Evolutionary conservation across 2,797 vertebrate species (phyloP), one percentile per base, ranked within the genome.

Genomic region (Anableps anableps): DNA sequence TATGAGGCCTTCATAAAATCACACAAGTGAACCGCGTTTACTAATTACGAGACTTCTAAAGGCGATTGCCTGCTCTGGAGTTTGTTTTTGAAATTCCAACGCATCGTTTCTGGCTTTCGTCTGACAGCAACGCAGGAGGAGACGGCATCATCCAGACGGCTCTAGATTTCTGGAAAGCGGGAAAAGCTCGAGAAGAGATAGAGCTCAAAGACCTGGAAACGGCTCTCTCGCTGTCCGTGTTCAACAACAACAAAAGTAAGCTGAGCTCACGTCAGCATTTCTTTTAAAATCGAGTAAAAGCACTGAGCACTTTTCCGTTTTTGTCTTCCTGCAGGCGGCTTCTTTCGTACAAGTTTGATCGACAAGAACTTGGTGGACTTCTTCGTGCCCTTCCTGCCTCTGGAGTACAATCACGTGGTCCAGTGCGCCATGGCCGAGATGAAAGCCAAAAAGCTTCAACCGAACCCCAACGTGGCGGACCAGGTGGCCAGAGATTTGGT

Each of bases 221-320:
- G 0, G 58, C 84, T 0, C 87, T 99, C 1, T 96, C 97, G 0
- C 78, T 98, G 0, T 94, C 97, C 0, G 97, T 97, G 81, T 99
- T 98, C 94, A 99, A 99, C 91, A 97, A 97, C 86, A 96, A 96
- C 77, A 94, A 97, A 16, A 99, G 98, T 99, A 92, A 95, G 97
- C 95, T 11, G 0, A n/a, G 41, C 11, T 19, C 23, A 1, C 3
- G 1, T 13, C 1, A 1, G 0, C 0, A n/a, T 4, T 13, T 38
- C 4, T 73, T 50, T 23, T 1, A 38, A 38, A 34, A 62, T n/a
- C 0, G 4, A 55, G 3, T 23, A 3, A 17, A 16, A 16, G 29
- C 31, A 14, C 29, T 62, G 31, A 62, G 8, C 8, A n/a, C 4
- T 31, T 55, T 14, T 41, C 23, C 50, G 6, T 4, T 43, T 7